phyloP scores from a whole-genome alignment of 2,888 invertebrate genomes.

The Ectropis crepuscularia region DNA sequence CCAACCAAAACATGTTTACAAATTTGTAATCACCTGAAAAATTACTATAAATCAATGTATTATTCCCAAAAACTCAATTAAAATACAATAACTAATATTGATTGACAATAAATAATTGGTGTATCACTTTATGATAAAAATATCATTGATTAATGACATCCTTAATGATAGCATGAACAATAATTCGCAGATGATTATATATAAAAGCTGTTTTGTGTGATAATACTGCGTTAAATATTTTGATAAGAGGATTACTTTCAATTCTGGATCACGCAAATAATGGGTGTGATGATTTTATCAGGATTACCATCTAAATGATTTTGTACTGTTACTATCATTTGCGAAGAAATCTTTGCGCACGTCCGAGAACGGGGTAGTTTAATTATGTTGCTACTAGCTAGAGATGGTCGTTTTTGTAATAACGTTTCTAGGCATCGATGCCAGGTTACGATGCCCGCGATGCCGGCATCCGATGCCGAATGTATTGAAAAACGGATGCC shows the following conservation, averaged over 20 bases:
- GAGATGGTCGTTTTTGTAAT: too few relatives aligned
- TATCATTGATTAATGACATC: constrained; percentile 13
- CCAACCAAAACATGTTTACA: too few relatives aligned
- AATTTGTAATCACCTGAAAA: background rate
- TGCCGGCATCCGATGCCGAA: too few relatives aligned
- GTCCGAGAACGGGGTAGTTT: background rate
- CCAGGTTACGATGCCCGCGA: too few relatives aligned
- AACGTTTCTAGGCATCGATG: too few relatives aligned
- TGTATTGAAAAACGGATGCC: too few relatives aligned
- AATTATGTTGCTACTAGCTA: too few relatives aligned
- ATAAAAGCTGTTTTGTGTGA: constrained; percentile 1
- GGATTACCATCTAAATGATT: background rate
- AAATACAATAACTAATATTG: constrained; percentile 1
- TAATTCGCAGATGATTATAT: constrained; percentile 2
- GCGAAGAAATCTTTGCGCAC: background rate
- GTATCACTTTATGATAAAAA: background rate
- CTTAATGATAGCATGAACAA: background rate
- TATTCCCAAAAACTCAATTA: background rate
- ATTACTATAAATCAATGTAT: background rate
- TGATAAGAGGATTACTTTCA: constrained; percentile 1
- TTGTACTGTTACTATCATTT: too few relatives aligned
- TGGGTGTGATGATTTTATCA: background rate
- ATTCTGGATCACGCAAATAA: background rate
- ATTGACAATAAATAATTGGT: constrained; percentile 3
- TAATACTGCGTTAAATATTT: background rate